Percentiles rank a stretch among this genome's conserved stretches.
These are phyloP conservation scores for Poeciliopsis turneri DNA, from an alignment of 2,797 vertebrate genomes.

Conservation along the genomic window DNA sequence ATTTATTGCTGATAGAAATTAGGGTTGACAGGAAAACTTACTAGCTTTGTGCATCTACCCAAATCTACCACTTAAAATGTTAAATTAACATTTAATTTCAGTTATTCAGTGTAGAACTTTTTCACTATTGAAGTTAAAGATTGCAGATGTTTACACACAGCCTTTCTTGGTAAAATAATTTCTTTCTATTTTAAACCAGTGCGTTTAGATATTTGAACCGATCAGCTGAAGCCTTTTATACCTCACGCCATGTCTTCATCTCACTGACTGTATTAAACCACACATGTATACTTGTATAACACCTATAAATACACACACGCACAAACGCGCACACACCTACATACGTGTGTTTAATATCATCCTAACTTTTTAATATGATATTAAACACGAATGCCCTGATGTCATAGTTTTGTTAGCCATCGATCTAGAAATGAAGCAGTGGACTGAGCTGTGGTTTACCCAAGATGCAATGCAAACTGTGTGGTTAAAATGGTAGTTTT, in stretches of 20 bases:
- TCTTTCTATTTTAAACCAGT: constrained; percentile 5
- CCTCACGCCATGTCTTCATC: constrained; percentile 52
- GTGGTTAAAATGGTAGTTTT: not conserved
- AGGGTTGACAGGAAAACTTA: too few species aligned
- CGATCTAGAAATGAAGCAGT: not conserved
- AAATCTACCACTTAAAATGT: constrained; percentile 71
- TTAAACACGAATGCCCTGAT: not conserved
- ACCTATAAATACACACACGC: constrained; percentile 17
- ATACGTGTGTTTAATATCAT: constrained; percentile 9
- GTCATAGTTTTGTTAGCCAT: not conserved
- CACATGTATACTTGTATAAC: constrained; percentile 47
- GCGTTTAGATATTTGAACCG: constrained; percentile 36
- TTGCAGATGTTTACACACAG: constrained; percentile 35
- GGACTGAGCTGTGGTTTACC: not conserved
- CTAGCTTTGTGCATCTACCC: too few species aligned
- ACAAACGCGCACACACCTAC: not conserved
- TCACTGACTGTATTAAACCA: constrained; percentile 33
- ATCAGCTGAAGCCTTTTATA: constrained; percentile 64
- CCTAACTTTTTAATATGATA: constrained; percentile 17
- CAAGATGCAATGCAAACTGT: not conserved
- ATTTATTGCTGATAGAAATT: too few species aligned
- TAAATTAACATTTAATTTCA: constrained; percentile 80
- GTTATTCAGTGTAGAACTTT: constrained; percentile 57
- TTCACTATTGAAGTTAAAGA: constrained; percentile 61
- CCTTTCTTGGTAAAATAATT: constrained; percentile 23